A percentile compares a stretch with the other conserved stretches of the same genome.
Conservation (phyloP, 2,113 vertebrate species). For the Alouatta palliata region DNA sequence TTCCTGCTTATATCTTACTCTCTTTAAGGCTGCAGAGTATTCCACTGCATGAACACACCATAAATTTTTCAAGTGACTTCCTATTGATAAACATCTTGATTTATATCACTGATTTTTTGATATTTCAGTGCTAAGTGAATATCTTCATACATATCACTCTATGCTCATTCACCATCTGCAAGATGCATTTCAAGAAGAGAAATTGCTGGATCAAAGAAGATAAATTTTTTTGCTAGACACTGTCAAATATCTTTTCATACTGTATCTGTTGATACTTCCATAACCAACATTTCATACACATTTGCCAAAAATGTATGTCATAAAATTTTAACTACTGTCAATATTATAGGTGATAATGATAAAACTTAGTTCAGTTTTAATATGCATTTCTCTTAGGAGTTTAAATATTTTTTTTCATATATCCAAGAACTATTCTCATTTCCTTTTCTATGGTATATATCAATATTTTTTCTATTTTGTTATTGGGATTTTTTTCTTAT, state of each 20-base stretch:
- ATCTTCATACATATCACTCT: not conserved
- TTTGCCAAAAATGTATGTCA: not conserved
- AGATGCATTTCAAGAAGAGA: not conserved
- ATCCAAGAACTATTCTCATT: slow-evolving; percentile 29
- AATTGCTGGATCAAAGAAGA: not conserved
- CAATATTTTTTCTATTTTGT: not conserved
- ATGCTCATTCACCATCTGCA: not conserved
- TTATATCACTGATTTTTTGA: not conserved
- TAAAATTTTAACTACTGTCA: not conserved
- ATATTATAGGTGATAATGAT: not conserved
- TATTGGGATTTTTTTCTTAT: not conserved
- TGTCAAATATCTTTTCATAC: slow-evolving; percentile 10
- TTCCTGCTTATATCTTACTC: not conserved
- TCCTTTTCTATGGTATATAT: not conserved
- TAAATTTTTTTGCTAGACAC: slow-evolving; percentile 4
- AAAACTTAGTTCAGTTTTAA: not conserved
- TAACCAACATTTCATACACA: not conserved
- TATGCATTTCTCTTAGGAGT: not conserved
- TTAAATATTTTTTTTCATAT: slow-evolving; percentile 3
- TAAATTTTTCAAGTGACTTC: not conserved
- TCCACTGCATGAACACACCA: not conserved
- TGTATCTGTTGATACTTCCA: not conserved
- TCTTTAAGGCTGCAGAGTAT: not conserved
- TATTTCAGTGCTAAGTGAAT: slow-evolving; percentile 19
- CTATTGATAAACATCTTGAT: not conserved